Evolutionary conservation across 1,140 invertebrate genomes (phyloP).

Genomic region (Ladona fulva): DNA sequence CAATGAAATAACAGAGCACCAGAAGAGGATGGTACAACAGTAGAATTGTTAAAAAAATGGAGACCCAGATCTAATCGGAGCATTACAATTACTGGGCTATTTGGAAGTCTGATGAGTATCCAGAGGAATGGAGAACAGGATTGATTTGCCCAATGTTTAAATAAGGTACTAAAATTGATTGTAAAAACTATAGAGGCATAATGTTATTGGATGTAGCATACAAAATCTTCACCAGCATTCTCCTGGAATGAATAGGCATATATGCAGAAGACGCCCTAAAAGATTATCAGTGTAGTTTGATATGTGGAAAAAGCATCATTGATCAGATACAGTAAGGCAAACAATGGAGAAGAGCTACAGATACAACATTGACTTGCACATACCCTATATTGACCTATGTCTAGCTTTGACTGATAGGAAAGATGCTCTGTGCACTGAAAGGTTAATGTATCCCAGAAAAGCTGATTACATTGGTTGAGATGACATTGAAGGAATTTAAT

Average conservation of each 20-base stretch:
- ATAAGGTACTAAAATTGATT: neutral
- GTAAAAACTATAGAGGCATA: conserved; percentile 3
- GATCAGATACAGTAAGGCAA: conserved; percentile 9
- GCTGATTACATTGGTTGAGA: conserved; percentile 7
- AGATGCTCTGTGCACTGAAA: neutral
- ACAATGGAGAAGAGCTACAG: neutral
- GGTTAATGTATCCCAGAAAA: conserved; percentile 13
- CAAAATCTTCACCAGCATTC: neutral
- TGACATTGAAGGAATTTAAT: neutral
- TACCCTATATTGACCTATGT: conserved; percentile 9
- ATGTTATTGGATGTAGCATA: neutral
- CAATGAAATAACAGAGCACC: neutral
- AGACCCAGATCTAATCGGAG: neutral
- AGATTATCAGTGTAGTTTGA: neutral
- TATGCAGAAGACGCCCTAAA: neutral
- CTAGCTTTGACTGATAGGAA: conserved; percentile 7
- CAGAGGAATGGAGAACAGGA: neutral
- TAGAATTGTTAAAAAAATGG: conserved; percentile 3
- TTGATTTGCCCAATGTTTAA: neutral
- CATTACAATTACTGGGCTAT: neutral
- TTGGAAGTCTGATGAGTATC: neutral
- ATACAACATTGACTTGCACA: conserved; percentile 6
- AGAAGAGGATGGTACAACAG: neutral
- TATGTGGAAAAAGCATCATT: neutral
- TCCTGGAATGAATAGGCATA: neutral